Evolutionary conservation across 2,113 vertebrate genomes (phyloP).

Genomic region (Gymnocephalus cernua): DNA sequence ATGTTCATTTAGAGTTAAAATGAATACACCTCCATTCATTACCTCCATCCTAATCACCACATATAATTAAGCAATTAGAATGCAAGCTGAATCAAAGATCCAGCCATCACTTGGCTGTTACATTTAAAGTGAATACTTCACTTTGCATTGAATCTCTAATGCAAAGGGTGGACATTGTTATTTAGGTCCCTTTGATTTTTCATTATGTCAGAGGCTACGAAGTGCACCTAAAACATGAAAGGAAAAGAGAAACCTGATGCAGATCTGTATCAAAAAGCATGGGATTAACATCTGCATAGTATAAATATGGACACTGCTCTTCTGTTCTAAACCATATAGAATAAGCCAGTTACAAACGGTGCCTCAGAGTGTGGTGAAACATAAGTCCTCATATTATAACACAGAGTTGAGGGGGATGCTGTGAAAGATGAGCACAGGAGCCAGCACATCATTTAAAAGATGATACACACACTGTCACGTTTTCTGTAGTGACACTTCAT

Average conservation of each 20-base stretch:
- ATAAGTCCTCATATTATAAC: conserved; percentile 32
- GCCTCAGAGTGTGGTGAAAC: conserved; percentile 36
- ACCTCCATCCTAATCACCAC: conserved; percentile 19
- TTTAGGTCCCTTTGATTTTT: not conserved
- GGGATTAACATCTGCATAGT: conserved; percentile 12
- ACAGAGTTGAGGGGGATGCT: conserved; percentile 29
- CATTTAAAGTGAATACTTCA: conserved; percentile 20
- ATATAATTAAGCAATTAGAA: conserved; percentile 57
- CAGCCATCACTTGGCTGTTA: conserved; percentile 19
- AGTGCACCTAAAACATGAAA: not conserved
- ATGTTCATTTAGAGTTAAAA: conserved; percentile 34
- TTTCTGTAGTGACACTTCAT: not conserved
- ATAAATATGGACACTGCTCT: conserved; percentile 19
- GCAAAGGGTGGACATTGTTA: not conserved
- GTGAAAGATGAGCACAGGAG: conserved; percentile 36
- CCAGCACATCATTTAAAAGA: not conserved
- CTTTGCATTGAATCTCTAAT: not conserved
- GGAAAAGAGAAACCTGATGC: not conserved
- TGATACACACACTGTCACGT: not conserved
- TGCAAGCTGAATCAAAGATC: conserved; percentile 44
- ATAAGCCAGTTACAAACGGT: conserved; percentile 57
- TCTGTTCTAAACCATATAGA: conserved; percentile 26
- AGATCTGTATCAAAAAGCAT: not conserved
- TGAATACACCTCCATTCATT: conserved; percentile 14
- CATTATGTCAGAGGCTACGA: not conserved